Base-by-base conservation (phyloP, 2,113 vertebrate species). In the Zeus faber region DNA sequence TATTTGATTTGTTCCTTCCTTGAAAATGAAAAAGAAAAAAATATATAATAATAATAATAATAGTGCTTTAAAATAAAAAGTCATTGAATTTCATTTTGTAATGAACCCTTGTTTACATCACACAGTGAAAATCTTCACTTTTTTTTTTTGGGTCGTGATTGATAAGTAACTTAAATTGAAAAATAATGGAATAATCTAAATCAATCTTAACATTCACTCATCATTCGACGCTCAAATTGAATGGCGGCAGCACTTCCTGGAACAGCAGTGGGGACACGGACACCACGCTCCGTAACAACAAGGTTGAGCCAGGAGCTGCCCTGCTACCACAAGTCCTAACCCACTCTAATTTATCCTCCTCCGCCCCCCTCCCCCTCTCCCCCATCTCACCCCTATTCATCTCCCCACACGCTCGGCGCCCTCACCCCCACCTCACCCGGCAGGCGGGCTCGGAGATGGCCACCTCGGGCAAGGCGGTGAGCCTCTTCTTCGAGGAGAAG, bases 361-460 rank as follows among this genome's bases (percentile, higher is more conserved):
- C 74, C 65, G 70, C 58, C 48, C 11, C n/a, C n/a, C n/a, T n/a
- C n/a, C n/a, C n/a, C n/a, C 45, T 43, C 37, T 21, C 17, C 24
- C 18, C 51, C 44, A 60, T 21, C 39, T 48, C 54, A n/a, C 33
- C 33, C 33, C 23, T 49, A 37, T 54, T 49, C 18, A 89, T 58
- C 46, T 58, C 29, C 52, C 24, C 54, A 57, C 18, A 59, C 53
- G 61, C 52, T 46, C n/a, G 46, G n/a, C n/a, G 9, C 49, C 24
- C 45, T 43, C 37, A 17, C 17, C 24, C 18, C 51, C 44, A 60
- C 23, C 39, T 48, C 54, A n/a, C 33, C 27, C 39, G 44, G 6
- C 92, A 99, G 97, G 93, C 83, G 77, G 95, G 97, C 85, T 98
- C 97, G 22, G 97, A 99, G 92, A 95, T 98, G 91, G 97, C 94